Evolutionary conservation across 2,888 invertebrate species (phyloP).

Genomic region (Eupithecia centaureata): DNA sequence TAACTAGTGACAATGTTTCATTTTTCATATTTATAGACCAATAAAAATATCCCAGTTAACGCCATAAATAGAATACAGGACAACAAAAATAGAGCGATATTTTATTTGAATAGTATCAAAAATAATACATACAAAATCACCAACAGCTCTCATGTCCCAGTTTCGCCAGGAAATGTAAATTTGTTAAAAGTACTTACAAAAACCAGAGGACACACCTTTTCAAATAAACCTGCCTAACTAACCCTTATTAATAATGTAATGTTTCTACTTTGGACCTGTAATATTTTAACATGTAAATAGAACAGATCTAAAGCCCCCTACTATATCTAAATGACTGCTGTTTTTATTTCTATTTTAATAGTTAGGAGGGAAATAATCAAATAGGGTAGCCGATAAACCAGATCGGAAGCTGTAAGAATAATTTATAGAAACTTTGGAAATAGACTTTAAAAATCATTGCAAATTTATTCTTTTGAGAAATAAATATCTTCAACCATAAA

Average conservation of each 20-base stretch:
- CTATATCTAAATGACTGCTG: background rate
- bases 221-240: constrained; percentile 62
- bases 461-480: too few relatives aligned
- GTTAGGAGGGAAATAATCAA: background rate
- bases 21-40: constrained; percentile 20
- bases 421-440: background rate
- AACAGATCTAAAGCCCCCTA: constrained; percentile 17
- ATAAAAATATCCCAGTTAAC: constrained; percentile 40
- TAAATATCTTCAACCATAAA: background rate
- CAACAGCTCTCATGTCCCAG: constrained; percentile 71
- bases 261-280: constrained; percentile 15
- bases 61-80: constrained; percentile 44
- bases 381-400: background rate
- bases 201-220: constrained; percentile 71
- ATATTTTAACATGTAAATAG: constrained; percentile 9
- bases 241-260: constrained; percentile 15
- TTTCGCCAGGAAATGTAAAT: constrained; percentile 62
- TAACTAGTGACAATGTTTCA: constrained; percentile 12
- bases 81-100: constrained; percentile 47
- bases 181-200: constrained; percentile 73
- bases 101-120: constrained; percentile 65
- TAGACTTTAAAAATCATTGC: background rate
- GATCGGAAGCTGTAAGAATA: background rate
- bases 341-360: background rate
- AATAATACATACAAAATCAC: constrained; percentile 81